Conservation (phyloP, 2,113 vertebrate genomes). For the Saguinus midas region DNA sequence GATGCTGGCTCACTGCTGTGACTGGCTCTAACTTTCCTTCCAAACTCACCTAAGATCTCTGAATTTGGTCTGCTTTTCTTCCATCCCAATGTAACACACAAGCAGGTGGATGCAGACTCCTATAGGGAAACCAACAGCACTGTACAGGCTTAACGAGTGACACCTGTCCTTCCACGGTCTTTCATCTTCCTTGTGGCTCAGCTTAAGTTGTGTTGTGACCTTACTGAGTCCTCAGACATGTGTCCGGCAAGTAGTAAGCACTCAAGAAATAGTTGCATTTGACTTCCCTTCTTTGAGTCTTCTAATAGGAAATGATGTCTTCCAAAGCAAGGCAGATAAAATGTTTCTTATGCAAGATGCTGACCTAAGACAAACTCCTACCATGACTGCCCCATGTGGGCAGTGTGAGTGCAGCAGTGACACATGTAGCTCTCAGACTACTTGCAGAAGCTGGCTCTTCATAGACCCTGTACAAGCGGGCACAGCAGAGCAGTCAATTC, state of each 20-base stretch:
- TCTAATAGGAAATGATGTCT: neutral
- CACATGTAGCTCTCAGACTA: neutral
- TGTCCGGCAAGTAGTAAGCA: neutral
- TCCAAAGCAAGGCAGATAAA: neutral
- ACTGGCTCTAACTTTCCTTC: neutral
- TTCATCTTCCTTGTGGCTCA: neutral
- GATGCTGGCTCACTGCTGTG: too few species aligned
- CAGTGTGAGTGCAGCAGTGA: neutral
- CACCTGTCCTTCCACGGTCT: neutral
- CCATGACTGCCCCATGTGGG: neutral
- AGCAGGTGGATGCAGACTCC: neutral
- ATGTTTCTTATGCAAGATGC: neutral
- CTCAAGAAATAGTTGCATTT: neutral
- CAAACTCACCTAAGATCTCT: neutral
- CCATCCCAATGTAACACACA: neutral
- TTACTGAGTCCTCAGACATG: neutral
- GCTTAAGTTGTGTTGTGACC: neutral
- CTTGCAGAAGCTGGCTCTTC: neutral
- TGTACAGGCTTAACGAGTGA: neutral
- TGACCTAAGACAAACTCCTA: neutral
- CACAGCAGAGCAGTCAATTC: neutral
- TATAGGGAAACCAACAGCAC: neutral
- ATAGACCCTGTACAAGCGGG: neutral
- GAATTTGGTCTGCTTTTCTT: neutral
- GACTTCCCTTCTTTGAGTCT: neutral